Percentiles rank a stretch among this genome's conserved stretches.
phyloP scores from a whole-genome alignment of 2,797 vertebrate species.

The Toxotes lorentzi region DNA sequence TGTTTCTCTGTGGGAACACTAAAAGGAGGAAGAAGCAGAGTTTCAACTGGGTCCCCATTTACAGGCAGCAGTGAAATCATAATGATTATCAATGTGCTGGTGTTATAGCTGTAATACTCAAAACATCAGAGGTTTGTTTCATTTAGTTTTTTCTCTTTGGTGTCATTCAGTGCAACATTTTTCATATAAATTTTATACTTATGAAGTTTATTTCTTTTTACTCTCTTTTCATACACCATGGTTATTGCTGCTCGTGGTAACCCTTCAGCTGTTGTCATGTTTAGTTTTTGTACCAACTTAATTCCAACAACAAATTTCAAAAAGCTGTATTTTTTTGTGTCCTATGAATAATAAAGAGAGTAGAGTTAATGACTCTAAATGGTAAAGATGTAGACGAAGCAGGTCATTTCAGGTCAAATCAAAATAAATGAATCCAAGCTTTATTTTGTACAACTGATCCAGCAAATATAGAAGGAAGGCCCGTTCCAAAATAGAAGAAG shows the following conservation, averaged over 20 bases:
- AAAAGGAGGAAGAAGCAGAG: slow-evolving; percentile 14
- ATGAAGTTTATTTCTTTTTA: background rate
- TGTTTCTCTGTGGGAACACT: slow-evolving; percentile 46
- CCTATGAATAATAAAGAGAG: too few species aligned
- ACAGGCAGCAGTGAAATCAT: background rate
- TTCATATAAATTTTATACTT: too few species aligned
- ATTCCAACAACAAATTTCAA: too few species aligned
- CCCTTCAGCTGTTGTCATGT: background rate
- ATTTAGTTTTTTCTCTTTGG: background rate
- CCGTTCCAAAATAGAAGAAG: background rate
- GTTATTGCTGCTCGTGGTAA: background rate
- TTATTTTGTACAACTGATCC: too few species aligned
- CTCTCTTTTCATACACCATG: background rate
- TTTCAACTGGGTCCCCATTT: slow-evolving; percentile 26
- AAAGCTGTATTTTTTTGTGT: too few species aligned
- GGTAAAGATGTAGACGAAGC: background rate
- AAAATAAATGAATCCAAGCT: too few species aligned
- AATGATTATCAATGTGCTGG: background rate
- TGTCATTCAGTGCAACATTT: background rate
- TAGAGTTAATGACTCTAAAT: background rate
- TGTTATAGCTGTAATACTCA: background rate
- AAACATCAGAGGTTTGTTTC: background rate
- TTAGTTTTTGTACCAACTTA: too few species aligned
- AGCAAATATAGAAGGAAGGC: too few species aligned
- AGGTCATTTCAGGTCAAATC: background rate